Base-by-base conservation (phyloP, 1,140 invertebrate genomes). In the Drosophila nigrodunni region DNA sequence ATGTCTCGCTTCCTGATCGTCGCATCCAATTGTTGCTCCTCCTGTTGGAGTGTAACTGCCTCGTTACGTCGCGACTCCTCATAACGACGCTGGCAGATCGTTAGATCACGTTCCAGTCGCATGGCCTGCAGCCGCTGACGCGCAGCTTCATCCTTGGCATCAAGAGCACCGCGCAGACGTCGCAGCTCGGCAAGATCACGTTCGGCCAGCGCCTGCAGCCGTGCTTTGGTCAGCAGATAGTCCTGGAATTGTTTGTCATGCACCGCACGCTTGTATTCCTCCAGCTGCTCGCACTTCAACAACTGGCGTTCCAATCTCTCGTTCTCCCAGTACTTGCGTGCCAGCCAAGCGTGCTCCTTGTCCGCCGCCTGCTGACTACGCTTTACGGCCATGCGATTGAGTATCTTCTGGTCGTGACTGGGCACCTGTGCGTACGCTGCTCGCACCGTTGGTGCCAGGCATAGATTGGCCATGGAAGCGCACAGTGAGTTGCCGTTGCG, bases 221-320 rank as follows among this genome's bases (percentile, higher is more conserved):
- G 70, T 0, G 79, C 83, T 64, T 92, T 91, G 50, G 90, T 91
- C 54, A 87, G 5, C 3, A 91, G 49, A 58, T 90, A 91, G 41
- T 92, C 92, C 61, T 91, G 89, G 35, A 89, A 87, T 68, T 92
- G 92, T 66, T 92, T 92, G 15, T 92, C 85, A 15, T 87, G 85
- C 11, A 92, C 79, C 0, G 87, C 87, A 6, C 77, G 85, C 62
- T 89, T 91, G 21, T 91, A 92, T 7, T 92, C 89, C 67, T 92
- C 91, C 65, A 91, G 67, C 39, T 92, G 91, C 57, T 92, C 92
- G 54, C 79, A 82, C 39, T 82, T 91, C 7, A 90, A 43, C 6
- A 92, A 58, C 65, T 92, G 78, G 0, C 92, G 83, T 57, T 92
- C 90, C 39, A 86, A 71, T 0, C 89, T 80, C 57, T 92, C 92